Conservation (phyloP, 1,140 invertebrate species). For the Medauroidea extradentata region DNA sequence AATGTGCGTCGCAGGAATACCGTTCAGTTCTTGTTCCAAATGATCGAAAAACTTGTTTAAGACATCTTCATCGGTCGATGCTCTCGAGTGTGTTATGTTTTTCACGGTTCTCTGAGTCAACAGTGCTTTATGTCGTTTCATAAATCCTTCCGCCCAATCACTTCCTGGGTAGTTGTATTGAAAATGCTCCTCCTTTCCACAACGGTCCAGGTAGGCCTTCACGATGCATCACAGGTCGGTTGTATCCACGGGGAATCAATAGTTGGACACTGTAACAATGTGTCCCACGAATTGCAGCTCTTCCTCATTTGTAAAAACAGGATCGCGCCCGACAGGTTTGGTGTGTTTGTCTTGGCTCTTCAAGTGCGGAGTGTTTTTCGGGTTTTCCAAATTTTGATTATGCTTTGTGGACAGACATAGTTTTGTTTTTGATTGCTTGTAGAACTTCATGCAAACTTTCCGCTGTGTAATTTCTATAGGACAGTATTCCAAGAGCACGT, state of each 20-base stretch:
- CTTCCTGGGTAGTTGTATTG: slow-evolving; percentile 2
- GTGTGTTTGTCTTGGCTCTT: too few relatives aligned
- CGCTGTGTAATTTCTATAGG: too few relatives aligned
- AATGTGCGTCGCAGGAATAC: slow-evolving; percentile 25
- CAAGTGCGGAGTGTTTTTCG: too few relatives aligned
- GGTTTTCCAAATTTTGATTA: too few relatives aligned
- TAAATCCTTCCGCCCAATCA: background rate
- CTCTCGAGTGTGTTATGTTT: slow-evolving; percentile 21
- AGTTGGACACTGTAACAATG: slow-evolving; percentile 2
- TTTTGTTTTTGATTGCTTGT: too few relatives aligned
- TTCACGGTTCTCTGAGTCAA: slow-evolving; percentile 14
- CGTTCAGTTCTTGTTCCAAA: slow-evolving; percentile 15
- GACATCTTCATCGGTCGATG: slow-evolving; percentile 12
- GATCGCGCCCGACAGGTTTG: too few relatives aligned
- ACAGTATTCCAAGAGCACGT: too few relatives aligned
- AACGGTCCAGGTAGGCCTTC: slow-evolving; percentile 13
- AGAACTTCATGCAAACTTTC: too few relatives aligned
- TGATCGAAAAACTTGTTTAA: slow-evolving; percentile 21
- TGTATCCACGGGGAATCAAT: slow-evolving; percentile 11
- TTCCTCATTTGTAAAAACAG: too few relatives aligned
- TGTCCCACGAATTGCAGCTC: too few relatives aligned
- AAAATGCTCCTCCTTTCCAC: slow-evolving; percentile 7
- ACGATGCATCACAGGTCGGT: slow-evolving; percentile 12
- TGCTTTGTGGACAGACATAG: too few relatives aligned
- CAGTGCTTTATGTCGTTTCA: slow-evolving; percentile 14